Conservation (phyloP, 2,888 invertebrate genomes). For the Dyspetes luteomarginatus region DNA sequence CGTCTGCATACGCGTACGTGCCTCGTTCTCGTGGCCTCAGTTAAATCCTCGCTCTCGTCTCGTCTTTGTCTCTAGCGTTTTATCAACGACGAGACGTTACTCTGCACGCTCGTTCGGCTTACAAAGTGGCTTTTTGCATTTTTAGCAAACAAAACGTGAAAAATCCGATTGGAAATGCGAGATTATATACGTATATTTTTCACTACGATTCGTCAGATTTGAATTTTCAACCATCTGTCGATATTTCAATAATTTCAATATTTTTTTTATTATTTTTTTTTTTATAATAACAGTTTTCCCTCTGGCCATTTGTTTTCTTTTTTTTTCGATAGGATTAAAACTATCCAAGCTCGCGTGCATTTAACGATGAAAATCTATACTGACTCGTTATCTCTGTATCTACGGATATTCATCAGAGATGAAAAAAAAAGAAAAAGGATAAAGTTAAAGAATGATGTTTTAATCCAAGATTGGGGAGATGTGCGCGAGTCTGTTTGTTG, state of each 20-base stretch:
- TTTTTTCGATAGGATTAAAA: background rate
- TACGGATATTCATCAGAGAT: constrained; percentile 34
- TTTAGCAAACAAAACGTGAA: background rate
- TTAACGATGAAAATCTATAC: background rate
- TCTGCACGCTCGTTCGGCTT: constrained; percentile 23
- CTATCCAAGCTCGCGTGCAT: background rate
- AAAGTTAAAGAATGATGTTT: background rate
- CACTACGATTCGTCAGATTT: background rate
- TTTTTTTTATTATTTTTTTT: background rate
- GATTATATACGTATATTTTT: background rate
- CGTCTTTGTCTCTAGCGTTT: background rate
- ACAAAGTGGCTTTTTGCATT: constrained; percentile 43
- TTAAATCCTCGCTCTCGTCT: constrained; percentile 53
- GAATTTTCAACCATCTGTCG: background rate
- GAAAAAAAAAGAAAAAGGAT: constrained; percentile 16
- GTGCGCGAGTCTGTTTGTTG: constrained; percentile 19
- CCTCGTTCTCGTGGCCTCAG: constrained; percentile 22
- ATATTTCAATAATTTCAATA: background rate
- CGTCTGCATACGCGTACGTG: constrained; percentile 57
- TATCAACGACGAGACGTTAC: constrained; percentile 31
- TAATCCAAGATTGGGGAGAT: constrained; percentile 39
- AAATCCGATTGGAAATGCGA: background rate
- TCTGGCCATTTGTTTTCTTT: background rate
- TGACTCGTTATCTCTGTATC: no score
- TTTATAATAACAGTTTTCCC: background rate